Evolutionary conservation across 2,888 invertebrate genomes (phyloP), one percentile per base, ranked within the genome.

Genomic region (Tyria jacobaeae): DNA sequence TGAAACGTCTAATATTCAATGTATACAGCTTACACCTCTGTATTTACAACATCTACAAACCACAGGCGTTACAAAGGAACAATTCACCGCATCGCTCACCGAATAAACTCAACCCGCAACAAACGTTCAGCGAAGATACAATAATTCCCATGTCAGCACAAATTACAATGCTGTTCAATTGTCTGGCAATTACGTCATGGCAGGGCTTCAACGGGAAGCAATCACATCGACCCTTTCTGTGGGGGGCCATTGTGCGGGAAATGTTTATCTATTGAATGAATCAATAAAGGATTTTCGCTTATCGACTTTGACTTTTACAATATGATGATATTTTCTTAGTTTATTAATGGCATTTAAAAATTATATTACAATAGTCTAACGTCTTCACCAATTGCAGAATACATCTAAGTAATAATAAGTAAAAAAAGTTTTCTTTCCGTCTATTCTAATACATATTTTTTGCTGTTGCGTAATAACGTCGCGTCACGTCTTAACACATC

Each of bases 201-300:
- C 49, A 72, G 70, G 73, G 73, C 75, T 81, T 79, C 83, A 78
- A 83, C 77, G 62, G 83, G 83, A 84, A 79, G 78, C 80, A 84
- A 84, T 84, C 85, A 82, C 74, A 70, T 64, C 67, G 68, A 70
- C 73, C 70, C 72, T 73, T 78, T 73, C 67, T 48, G 47, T 48
- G 17, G 17, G 48, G 50, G 75, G 72, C 65, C 75, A 66, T 63
- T 59, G 68, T 47, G 58, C 71, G 39, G 53, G 54, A 57, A 34
- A 64, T 66, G 62, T 64, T 48, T 58, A 56, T 59, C 31, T 66
- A 37, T 56, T 9, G 27, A 15, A 39, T 53, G 53, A 57, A 41
- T 62, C 52, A 53, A 49, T 48, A 24, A 10, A n/a, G 35, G 27
- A 49, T 60, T 51, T 24, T 21, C 7, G 35, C 17, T 14, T 14